A percentile compares a stretch with the other conserved stretches of the same genome.
Conservation (phyloP, 2,113 vertebrate genomes). For the Psilopogon haemacephalus region DNA sequence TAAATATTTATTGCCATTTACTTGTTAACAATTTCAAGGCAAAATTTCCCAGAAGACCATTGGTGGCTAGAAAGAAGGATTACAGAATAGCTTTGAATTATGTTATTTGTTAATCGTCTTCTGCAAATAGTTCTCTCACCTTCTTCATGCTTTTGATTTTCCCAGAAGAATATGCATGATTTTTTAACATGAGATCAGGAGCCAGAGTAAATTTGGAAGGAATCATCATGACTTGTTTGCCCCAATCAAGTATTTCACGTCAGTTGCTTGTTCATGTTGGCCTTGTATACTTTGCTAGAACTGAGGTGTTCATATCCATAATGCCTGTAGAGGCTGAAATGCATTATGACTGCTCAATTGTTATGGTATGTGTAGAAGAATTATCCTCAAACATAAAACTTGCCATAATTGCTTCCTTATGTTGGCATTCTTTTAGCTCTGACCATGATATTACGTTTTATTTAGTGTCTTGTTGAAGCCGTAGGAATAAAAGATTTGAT, state of each 20-base stretch:
- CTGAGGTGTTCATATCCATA: neutral
- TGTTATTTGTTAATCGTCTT: neutral
- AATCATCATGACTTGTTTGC: neutral
- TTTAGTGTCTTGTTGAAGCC: neutral
- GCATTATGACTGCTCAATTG: neutral
- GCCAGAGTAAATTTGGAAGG: neutral
- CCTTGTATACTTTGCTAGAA: neutral
- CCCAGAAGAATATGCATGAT: neutral
- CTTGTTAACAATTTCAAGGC: neutral
- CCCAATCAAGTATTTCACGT: neutral
- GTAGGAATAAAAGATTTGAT: neutral
- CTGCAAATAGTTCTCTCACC: neutral
- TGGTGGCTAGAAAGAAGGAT: neutral
- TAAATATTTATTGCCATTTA: neutral
- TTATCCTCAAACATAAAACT: neutral
- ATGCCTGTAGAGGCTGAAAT: neutral
- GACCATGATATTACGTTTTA: neutral
- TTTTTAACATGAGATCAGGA: neutral
- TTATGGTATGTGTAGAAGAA: neutral
- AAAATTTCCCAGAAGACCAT: neutral
- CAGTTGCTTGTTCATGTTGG: neutral
- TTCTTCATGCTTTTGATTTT: neutral
- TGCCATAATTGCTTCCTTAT: neutral
- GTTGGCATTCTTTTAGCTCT: neutral
- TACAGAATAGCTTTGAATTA: neutral